A percentile compares a stretch with the other conserved stretches of the same genome.
These are phyloP conservation scores for Thinocorus orbignyianus DNA, from an alignment of 2,113 vertebrate species.

Conservation along the genomic window DNA sequence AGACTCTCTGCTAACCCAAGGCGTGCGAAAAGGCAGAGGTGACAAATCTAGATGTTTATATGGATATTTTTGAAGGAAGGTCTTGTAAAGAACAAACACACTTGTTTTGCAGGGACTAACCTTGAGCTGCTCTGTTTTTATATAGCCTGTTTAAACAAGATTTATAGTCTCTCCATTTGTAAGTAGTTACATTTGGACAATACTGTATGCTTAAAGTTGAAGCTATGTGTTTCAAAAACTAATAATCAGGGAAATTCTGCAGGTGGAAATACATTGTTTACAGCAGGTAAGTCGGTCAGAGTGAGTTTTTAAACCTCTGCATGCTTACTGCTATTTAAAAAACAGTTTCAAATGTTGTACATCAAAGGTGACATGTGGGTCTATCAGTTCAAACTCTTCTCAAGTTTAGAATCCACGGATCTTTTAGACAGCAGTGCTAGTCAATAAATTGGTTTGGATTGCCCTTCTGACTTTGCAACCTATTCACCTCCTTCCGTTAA, in stretches of 20 bases:
- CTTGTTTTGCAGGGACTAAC: not conserved
- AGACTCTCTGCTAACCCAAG: not conserved
- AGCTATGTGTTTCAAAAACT: not conserved
- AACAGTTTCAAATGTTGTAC: not conserved
- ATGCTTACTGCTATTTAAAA: not conserved
- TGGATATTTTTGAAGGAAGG: not conserved
- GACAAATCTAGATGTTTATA: not conserved
- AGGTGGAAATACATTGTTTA: not conserved
- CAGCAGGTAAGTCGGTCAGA: not conserved
- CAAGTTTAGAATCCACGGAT: not conserved
- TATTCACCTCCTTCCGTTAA: not conserved
- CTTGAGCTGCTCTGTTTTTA: not conserved
- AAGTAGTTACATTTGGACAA: not conserved
- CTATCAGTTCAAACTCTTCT: not conserved
- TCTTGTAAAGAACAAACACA: not conserved
- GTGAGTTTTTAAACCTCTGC: not conserved
- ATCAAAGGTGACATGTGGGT: not conserved
- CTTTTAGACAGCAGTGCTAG: not conserved
- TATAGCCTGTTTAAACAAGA: not conserved
- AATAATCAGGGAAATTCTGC: not conserved
- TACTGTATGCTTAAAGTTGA: not conserved
- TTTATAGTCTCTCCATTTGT: not conserved
- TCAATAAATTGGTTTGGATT: not conserved
- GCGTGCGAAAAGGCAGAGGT: accelerated
- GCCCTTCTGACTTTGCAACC: not conserved